phyloP scores from a whole-genome alignment of 1,140 invertebrate species.

The Brachionus rotundiformis region DNA sequence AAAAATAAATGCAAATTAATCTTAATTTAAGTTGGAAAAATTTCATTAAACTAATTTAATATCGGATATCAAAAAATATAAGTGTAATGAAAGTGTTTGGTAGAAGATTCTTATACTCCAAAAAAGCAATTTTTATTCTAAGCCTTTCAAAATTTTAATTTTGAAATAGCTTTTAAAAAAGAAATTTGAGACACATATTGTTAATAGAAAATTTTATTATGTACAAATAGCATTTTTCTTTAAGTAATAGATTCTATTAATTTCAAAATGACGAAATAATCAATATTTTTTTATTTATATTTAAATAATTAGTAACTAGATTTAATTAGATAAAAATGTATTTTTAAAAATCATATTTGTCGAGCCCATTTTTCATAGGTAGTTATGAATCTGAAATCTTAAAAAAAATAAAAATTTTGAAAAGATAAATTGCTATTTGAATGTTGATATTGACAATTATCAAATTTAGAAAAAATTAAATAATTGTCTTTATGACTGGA shows the following conservation, averaged over 20 bases:
- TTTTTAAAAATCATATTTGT: no score
- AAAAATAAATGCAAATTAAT: not conserved
- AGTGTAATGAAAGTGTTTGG: not conserved
- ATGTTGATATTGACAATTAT: not conserved
- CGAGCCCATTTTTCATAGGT: no score
- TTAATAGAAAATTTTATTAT: not conserved
- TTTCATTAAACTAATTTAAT: not conserved
- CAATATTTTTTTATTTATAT: not conserved
- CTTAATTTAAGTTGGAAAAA: not conserved
- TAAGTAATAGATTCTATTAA: no score
- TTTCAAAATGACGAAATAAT: not conserved
- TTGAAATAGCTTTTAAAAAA: not conserved
- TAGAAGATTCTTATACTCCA: not conserved
- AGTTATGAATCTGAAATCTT: no score
- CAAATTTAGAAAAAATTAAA: not conserved
- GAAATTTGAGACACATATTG: not conserved
- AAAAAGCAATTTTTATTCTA: not conserved
- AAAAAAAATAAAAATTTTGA: not conserved
- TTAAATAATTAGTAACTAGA: no score
- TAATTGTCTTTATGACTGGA: not conserved
- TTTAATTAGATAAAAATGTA: no score
- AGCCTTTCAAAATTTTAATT: not conserved
- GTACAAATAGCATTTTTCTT: not conserved
- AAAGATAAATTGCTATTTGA: not conserved
- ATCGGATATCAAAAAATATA: not conserved